Base-by-base conservation (phyloP, 23 tunicate species). In the Oikopleura vanhoeffeni region DNA sequence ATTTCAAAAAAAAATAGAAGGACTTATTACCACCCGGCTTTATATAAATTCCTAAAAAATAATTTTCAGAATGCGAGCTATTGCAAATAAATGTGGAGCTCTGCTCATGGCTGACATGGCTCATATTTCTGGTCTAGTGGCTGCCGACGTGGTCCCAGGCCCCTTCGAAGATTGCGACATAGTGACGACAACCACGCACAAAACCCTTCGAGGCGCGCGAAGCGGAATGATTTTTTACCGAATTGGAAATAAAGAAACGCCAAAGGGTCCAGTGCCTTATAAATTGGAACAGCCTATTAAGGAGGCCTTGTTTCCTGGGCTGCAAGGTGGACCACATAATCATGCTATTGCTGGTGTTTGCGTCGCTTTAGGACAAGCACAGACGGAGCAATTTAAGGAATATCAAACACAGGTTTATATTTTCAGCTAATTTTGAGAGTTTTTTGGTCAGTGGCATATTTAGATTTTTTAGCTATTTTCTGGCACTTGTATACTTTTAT, bases 271-370 rank as follows among this genome's bases (percentile, higher is more conserved):
- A 13, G 91, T 58, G 30, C 90, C 84, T 91, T 95, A 90, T 87
- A 87, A 95, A 67, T 76, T 95, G 76, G 99, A 95, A 58, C 84
- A 87, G 49, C 99, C 99, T 32, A 95, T 95, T 41, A 95, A 95
- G 35, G 99, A 95, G 58, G 99, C 99, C 67, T 87, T 95, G 41
- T 95, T 95, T 85, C 99, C 99, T 41, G 99, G 99, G 1, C 76
- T 95, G 42, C 99, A 95, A 84, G 99, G 99, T 36, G 99, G 99
- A 0, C 99, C 99, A 36, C 99, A 95, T 60, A 95, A 95, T 49
- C 99, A 95, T 71, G 96, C 96, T 1, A 95, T 95, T 41, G 99
- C 91, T 39, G 99, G 91, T 28, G 90, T 95, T 42, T 92, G 92
- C 0, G 96, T 95, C 34, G 91, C 91, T n/a, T 57, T 95, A 39